A percentile compares a stretch with the other conserved stretches of the same genome.
Evolutionary conservation across 2,113 vertebrate species (phyloP).

Genomic region (Arizona elegans): DNA sequence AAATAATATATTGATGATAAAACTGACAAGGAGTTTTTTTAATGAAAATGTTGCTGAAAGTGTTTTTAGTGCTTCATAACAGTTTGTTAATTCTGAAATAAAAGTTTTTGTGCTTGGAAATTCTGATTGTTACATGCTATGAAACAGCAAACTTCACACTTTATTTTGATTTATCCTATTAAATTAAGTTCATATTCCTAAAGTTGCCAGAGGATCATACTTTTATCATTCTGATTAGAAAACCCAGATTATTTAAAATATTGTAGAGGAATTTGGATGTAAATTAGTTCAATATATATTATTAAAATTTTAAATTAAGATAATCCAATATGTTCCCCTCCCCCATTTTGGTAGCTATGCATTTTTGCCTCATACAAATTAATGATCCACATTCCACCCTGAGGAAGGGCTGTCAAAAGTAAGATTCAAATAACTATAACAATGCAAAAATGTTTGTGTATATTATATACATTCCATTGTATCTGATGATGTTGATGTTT

Average conservation of each 20-base stretch:
- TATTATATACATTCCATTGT: neutral
- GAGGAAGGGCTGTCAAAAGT: neutral
- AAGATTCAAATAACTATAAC: neutral
- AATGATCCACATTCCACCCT: neutral
- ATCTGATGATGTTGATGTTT: neutral
- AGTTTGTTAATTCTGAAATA: neutral
- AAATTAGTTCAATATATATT: neutral
- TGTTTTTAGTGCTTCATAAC: neutral
- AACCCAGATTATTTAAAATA: neutral
- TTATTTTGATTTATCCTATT: neutral
- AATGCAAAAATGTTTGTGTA: neutral
- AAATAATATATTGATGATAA: neutral
- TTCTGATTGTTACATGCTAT: neutral
- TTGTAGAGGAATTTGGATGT: neutral
- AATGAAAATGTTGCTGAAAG: neutral
- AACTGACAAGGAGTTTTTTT: neutral
- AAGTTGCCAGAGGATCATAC: neutral
- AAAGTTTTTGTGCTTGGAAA: neutral
- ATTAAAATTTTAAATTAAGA: neutral
- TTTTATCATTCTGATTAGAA: rapidly evolving
- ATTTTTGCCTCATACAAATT: neutral
- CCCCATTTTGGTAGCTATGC: neutral
- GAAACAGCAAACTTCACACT: neutral
- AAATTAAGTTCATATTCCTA: neutral
- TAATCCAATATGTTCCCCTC: neutral